phyloP scores from a whole-genome alignment of 1,140 invertebrate genomes.

The Heliconius hewitsoni region DNA sequence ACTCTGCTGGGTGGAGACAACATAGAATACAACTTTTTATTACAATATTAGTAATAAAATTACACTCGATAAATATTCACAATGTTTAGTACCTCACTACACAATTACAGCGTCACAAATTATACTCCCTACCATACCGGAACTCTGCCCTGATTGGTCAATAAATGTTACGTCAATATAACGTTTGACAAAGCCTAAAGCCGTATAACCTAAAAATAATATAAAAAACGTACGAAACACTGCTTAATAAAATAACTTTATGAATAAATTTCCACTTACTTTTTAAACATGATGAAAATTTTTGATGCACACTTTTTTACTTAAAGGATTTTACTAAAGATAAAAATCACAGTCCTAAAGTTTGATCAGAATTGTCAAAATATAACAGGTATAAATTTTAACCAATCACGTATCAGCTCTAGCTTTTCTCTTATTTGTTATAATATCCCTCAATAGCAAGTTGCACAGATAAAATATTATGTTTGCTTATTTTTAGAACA shows the following conservation, averaged over 20 bases:
- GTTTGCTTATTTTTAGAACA: not conserved
- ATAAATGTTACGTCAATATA: conserved; percentile 52
- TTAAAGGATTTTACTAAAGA: conserved; percentile 16
- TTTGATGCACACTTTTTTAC: conserved; percentile 24
- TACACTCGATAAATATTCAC: not conserved
- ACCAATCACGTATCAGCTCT: conserved; percentile 35
- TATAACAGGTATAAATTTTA: conserved; percentile 30
- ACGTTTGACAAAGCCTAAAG: conserved; percentile 43
- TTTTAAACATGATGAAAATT: conserved; percentile 68
- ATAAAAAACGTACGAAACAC: not conserved
- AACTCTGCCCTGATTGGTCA: conserved; percentile 40
- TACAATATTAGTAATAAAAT: not conserved
- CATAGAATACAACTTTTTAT: not conserved
- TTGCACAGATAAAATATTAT: not conserved
- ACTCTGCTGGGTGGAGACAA: not conserved
- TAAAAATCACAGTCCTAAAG: conserved; percentile 37
- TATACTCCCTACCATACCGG: conserved; percentile 7
- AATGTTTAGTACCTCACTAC: conserved; percentile 30
- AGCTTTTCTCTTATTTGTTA: conserved; percentile 36
- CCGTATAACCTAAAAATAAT: conserved; percentile 45
- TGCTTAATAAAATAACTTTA: conserved; percentile 6
- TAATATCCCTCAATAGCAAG: conserved; percentile 28
- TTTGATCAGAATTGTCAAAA: conserved; percentile 45
- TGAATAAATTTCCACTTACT: conserved; percentile 57
- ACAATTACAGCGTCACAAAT: conserved; percentile 28